Evolutionary conservation across 2,888 invertebrate species (phyloP).

Genomic region (Hyalella azteca): DNA sequence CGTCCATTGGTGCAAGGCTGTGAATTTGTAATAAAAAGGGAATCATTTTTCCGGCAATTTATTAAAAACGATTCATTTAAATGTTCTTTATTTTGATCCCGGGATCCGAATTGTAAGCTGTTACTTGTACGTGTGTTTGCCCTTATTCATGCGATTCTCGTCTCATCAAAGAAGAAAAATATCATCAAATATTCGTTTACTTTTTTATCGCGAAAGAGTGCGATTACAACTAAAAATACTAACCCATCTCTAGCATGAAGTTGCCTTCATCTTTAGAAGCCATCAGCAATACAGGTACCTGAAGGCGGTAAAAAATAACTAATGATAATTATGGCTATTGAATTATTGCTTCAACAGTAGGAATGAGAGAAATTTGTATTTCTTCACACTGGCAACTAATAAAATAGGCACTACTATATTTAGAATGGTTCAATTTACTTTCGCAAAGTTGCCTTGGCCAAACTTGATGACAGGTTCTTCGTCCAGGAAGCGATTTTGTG

Average conservation of each 20-base stretch:
- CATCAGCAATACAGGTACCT: slow-evolving; percentile 11
- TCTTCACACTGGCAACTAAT: too few species aligned
- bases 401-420: too few species aligned
- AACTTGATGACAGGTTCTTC: slow-evolving; percentile 1
- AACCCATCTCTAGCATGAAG: background rate
- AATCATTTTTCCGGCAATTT: too few species aligned
- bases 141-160: background rate
- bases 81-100: background rate
- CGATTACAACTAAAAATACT: background rate
- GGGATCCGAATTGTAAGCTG: too few species aligned
- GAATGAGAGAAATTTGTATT: too few species aligned
- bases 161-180: background rate
- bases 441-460: slow-evolving; percentile 23
- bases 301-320: background rate
- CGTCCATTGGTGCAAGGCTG: slow-evolving; percentile 3
- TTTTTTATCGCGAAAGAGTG: background rate
- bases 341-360: too few species aligned
- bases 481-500: background rate
- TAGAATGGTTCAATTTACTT: background rate
- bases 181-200: background rate
- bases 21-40: too few species aligned
- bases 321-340: too few species aligned
- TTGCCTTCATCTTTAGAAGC: background rate
- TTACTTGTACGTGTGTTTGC: too few species aligned
- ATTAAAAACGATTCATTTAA: too few species aligned